These are phyloP conservation scores for Lysandra coridon DNA, from an alignment of 2,888 invertebrate genomes.

Conservation along the genomic window DNA sequence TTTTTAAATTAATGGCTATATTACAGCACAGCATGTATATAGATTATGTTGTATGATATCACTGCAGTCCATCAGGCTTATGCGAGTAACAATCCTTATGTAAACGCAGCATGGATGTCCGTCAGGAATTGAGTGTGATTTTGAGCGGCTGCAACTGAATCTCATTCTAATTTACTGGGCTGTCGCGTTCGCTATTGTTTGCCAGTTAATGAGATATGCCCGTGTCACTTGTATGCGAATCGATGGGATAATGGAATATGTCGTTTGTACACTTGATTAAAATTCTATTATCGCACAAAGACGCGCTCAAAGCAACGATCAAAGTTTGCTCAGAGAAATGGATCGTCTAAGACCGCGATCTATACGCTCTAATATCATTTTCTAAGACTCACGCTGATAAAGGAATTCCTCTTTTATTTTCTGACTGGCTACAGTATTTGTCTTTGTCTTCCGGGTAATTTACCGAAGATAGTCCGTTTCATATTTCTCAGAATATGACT, in stretches of 20 bases:
- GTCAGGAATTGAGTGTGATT: conserved; percentile 41
- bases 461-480: neutral
- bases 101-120: conserved; percentile 36
- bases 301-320: neutral
- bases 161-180: conserved; percentile 41
- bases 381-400: conserved; percentile 5
- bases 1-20: too few relatives aligned
- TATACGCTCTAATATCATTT: conserved; percentile 4
- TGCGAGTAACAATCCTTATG: neutral
- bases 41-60: too few relatives aligned
- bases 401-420: neutral
- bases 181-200: conserved; percentile 43
- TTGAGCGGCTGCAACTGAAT: conserved; percentile 38
- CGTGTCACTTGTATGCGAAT: conserved; percentile 33
- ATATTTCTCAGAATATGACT: neutral
- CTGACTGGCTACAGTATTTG: neutral
- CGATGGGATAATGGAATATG: conserved; percentile 28
- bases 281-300: conserved; percentile 15
- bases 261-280: neutral
- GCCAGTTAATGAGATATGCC: conserved; percentile 41
- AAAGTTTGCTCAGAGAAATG: conserved; percentile 11
- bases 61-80: neutral
- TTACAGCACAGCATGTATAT: too few relatives aligned
- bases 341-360: neutral
- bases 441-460: neutral